These are phyloP conservation scores for Gephyroberyx darwinii DNA, from an alignment of 2,797 vertebrate species.

Conservation along the genomic window DNA sequence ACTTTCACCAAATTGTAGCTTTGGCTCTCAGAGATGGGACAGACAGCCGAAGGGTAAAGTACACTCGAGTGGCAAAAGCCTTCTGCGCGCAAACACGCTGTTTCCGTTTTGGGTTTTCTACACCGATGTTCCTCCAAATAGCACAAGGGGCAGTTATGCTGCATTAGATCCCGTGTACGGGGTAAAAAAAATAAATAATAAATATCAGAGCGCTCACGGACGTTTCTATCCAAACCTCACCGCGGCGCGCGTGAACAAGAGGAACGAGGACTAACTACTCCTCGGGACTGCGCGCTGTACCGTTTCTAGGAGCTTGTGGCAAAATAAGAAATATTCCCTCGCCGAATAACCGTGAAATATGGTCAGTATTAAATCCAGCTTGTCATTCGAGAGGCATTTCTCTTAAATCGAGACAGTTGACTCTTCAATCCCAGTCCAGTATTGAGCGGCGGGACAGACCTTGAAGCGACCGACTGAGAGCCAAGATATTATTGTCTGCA, in stretches of 20 bases:
- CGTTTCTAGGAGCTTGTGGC: conserved; percentile 33
- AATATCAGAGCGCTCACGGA: conserved; percentile 19
- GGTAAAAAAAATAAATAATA: conserved; percentile 11
- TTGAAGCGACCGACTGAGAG: conserved; percentile 11
- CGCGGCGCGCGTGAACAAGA: conserved; percentile 29
- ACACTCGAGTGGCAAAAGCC: conserved; percentile 30
- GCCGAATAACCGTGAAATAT: conserved; percentile 3
- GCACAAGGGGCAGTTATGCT: conserved; percentile 23
- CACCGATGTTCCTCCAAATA: not conserved
- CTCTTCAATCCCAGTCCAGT: conserved; percentile 1
- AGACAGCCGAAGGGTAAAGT: conserved; percentile 65
- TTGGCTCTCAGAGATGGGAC: conserved; percentile 64
- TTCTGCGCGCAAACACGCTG: conserved; percentile 31
- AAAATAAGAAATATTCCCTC: conserved; percentile 3
- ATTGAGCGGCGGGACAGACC: conserved; percentile 1
- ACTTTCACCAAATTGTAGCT: conserved; percentile 79
- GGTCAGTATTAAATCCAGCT: conserved; percentile 17
- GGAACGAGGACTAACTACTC: conserved; percentile 26
- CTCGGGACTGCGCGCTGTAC: conserved; percentile 21
- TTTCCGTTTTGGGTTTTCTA: not conserved
- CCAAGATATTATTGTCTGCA: not conserved
- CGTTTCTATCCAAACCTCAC: conserved; percentile 37
- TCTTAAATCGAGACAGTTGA: not conserved
- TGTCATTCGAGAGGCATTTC: not conserved
- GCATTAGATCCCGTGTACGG: not conserved